Evolutionary conservation across 2,888 invertebrate genomes (phyloP).

Genomic region (Drosophila aldrichi): DNA sequence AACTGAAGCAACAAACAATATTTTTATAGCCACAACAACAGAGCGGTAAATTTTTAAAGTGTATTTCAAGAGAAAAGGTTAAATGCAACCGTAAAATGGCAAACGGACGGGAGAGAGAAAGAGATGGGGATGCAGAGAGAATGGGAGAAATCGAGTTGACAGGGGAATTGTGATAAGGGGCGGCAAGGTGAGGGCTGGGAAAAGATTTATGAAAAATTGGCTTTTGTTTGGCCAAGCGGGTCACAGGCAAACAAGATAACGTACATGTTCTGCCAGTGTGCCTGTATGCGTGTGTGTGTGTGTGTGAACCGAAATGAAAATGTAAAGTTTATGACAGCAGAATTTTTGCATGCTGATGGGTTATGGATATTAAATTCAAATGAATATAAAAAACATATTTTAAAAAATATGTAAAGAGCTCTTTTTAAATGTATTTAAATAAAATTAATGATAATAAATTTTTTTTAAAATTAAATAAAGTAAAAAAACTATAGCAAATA

Average conservation of each 20-base stretch:
- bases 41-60: conserved; percentile 70
- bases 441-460: not conserved
- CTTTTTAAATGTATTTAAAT: not conserved
- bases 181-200: conserved; percentile 18
- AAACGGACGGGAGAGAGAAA: not conserved
- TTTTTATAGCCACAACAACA: conserved; percentile 68
- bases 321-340: conserved; percentile 67
- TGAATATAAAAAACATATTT: conserved; percentile 9
- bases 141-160: conserved; percentile 13
- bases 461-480: not conserved
- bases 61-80: conserved; percentile 68
- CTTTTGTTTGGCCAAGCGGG: conserved; percentile 67
- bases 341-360: conserved; percentile 13
- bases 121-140: too few species aligned
- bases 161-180: conserved; percentile 38
- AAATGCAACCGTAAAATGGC: conserved; percentile 76
- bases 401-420: conserved; percentile 8
- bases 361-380: conserved; percentile 19
- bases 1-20: conserved; percentile 47
- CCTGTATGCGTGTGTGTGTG: not conserved
- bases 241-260: conserved; percentile 71
- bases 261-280: conserved; percentile 15
- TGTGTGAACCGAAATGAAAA: conserved; percentile 63
- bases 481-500: not conserved
- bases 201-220: conserved; percentile 80